phyloP scores from a whole-genome alignment of 2,888 invertebrate species.

The Diarsia dahlii region DNA sequence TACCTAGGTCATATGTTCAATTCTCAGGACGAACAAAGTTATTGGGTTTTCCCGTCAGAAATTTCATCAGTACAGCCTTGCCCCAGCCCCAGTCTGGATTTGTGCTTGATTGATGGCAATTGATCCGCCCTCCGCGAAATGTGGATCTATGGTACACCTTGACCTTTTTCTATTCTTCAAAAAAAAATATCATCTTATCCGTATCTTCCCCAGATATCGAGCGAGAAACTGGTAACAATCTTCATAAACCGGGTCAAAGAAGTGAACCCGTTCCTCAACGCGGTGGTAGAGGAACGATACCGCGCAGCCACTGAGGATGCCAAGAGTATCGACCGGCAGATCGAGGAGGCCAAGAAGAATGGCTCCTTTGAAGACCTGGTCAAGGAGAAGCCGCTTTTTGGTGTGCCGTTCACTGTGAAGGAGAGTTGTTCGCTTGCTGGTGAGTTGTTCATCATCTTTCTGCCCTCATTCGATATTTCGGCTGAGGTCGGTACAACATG shows the following conservation, averaged over 20 bases:
- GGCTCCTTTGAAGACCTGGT: constrained; percentile 83
- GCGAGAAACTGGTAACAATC: constrained; percentile 90
- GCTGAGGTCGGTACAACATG: background rate
- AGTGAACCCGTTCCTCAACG: constrained; percentile 93
- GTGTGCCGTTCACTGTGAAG: constrained; percentile 95
- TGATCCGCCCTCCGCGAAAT: background rate
- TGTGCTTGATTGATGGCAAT: background rate
- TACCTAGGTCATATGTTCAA: too few species aligned
- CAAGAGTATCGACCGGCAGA: constrained; percentile 87
- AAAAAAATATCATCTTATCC: too few species aligned
- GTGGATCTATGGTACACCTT: too few species aligned
- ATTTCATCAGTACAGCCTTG: background rate
- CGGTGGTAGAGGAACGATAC: constrained; percentile 93
- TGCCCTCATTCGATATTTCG: background rate
- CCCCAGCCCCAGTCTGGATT: background rate
- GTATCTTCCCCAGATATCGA: constrained; percentile 87
- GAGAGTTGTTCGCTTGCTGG: constrained; percentile 95
- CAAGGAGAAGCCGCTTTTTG: constrained; percentile 92
- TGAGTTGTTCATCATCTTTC: constrained; percentile 71
- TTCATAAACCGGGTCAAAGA: constrained; percentile 92
- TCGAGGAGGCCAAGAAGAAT: constrained; percentile 72
- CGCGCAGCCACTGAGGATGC: constrained; percentile 92
- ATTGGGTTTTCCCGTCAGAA: background rate
- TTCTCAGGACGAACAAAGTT: background rate
- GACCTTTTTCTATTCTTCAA: too few species aligned